Evolutionary conservation across 2,113 vertebrate genomes (phyloP), one percentile per base, ranked within the genome.

Genomic region (Cisticola juncidis): DNA sequence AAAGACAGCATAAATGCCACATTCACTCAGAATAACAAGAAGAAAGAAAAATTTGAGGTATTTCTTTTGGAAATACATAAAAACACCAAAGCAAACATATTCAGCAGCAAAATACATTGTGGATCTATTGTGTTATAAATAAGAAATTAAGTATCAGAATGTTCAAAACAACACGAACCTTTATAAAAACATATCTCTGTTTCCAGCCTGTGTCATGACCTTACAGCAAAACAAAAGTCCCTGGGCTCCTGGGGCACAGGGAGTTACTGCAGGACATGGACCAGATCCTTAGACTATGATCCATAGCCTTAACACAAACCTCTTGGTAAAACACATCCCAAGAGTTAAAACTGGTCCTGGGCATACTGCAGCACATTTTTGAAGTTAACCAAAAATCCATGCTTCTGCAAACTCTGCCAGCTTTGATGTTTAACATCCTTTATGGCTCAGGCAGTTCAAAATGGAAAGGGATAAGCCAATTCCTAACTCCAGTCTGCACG

Each of bases 61-160:
- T 98, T 98, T 96, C 90, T 97, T 86, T 97, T 98, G 98, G 98
- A 98, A 97, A 64, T 87, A 85, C 74, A 95, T 93, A 66, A 97
- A 97, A 97, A 97, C 53, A 85, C 54, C 9, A 3, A 95, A 94
- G 62, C 57, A 73, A 94, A 97, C 73, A 76, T 71, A 96, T 86
- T 92, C 89, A 94, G 90, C 83, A 97, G 95, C 93, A 96, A 95
- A 97, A 97, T 45, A 85, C 86, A 87, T 78, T 76, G 29, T 4
- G 80, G 94, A 93, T 68, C 92, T 87, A 92, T 91, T 95, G 76
- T 90, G 14, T 56, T 73, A 83, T 76, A 90, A 95, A 74, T 45
- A 73, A 91, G 77, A 73, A 80, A 90, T 57, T 79, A 85, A 90
- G 51, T 70, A 89, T 21, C 71, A 97, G 97, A 97, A 96, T 45